Base-by-base conservation (phyloP, 2,797 vertebrate species). In the Periparus ater region DNA sequence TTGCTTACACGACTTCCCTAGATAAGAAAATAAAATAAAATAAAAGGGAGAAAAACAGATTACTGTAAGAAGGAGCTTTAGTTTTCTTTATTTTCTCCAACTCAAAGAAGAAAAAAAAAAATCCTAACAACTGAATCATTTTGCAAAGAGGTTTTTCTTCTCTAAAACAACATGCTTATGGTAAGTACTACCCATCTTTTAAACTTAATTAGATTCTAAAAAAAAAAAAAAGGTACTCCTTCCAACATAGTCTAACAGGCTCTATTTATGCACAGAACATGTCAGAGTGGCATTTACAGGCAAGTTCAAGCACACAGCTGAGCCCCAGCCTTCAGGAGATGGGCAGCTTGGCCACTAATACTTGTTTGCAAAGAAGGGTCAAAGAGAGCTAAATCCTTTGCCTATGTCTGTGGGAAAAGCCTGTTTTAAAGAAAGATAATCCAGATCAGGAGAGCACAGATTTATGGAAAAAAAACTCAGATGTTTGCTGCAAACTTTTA, bases 21-120 rank as follows among this genome's bases (percentile, higher is more conserved):
- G 94, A 82, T 97, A 97, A 96, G 95, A 79, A 97, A 97, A 97
- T 84, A 92, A 96, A 97, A 97, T 91, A 90, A 61, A 94, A 94
- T 92, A 94, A 95, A 93, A 92, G 54, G 84, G 91, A 96, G 88
- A 95, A 97, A 97, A 94, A 77, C 80, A 94, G 89, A 91, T 95
- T 84, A 96, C 62, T 94, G 42, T 87, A 97, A 95, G 85, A 79
- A 91, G 81, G 44, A 91, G 91, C 34, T 78, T 91, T 79, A 83
- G 25, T 53, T 70, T 85, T 44, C 80, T 85, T 87, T 94, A 85
- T 96, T 88, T 86, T 88, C 88, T 92, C 61, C 58, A 50, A 60
- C 38, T 86, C 44, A 66, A 84, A 62, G 55, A 44, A 88, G 86
- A 42, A 54, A 87, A 89, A 54, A 87, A 89, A 87, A 92, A 91